A percentile compares a stretch with the other conserved stretches of the same genome.
Conservation (phyloP, 2,797 vertebrate genomes). For the Clarias pachynema region DNA sequence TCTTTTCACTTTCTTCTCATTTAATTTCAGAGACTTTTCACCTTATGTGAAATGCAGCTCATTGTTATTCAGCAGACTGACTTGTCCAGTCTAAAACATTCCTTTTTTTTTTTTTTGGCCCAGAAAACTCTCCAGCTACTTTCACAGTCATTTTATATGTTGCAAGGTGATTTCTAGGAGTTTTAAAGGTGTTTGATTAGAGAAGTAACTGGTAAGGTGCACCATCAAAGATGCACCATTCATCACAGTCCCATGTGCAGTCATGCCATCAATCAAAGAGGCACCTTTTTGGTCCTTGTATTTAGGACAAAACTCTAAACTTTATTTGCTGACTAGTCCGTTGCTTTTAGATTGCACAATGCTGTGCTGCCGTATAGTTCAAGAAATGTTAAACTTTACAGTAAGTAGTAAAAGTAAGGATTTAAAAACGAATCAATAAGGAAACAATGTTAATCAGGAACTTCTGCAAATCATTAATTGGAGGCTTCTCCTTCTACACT, state of each 20-base stretch:
- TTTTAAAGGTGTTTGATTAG: slow-evolving; percentile 6
- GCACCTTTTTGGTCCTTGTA: not conserved
- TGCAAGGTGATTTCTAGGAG: not conserved
- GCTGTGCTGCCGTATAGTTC: too few species aligned
- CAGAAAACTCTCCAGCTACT: not conserved
- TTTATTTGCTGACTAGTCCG: not conserved
- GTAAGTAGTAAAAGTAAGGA: not conserved
- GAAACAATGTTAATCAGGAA: slow-evolving; percentile 12
- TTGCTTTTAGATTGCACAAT: not conserved
- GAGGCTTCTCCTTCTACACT: not conserved
- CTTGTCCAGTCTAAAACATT: slow-evolving; percentile 11
- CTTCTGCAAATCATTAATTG: not conserved
- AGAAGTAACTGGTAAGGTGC: not conserved
- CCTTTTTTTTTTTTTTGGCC: not conserved
- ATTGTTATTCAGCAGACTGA: slow-evolving; percentile 18
- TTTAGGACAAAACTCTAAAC: not conserved
- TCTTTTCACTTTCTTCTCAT: not conserved
- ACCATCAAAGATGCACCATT: not conserved
- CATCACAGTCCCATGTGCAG: not conserved
- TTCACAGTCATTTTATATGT: not conserved
- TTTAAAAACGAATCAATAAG: slow-evolving; percentile 3
- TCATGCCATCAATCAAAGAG: slow-evolving; percentile 4
- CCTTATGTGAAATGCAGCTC: not conserved
- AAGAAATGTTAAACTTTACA: not conserved
- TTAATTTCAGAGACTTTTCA: slow-evolving; percentile 4